A percentile compares a stretch with the other conserved stretches of the same genome.
Evolutionary conservation across 2,113 vertebrate genomes (phyloP).

Genomic region (Pogona vitticeps): DNA sequence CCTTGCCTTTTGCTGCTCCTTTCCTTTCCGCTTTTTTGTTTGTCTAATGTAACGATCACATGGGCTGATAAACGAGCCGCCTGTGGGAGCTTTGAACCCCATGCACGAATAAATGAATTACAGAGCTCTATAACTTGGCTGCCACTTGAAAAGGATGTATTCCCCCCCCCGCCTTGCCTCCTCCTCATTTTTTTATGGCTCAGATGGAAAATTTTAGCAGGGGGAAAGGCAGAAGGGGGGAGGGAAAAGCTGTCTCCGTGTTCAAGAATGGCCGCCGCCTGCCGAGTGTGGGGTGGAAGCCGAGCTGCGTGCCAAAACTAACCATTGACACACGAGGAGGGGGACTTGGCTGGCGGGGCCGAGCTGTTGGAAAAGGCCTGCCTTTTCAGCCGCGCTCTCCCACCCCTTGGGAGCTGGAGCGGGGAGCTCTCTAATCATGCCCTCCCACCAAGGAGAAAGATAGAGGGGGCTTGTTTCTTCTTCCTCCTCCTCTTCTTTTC

Average conservation of each 20-base stretch:
- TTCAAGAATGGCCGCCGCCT: neutral
- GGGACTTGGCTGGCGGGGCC: neutral
- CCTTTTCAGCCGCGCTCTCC: rapidly evolving
- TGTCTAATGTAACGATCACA: rapidly evolving
- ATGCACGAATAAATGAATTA: neutral
- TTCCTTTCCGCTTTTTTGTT: neutral
- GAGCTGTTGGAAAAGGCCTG: rapidly evolving
- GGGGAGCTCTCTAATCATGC: neutral
- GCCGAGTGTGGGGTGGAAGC: slow-evolving; percentile 21
- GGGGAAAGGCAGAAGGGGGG: neutral
- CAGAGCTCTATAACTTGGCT: neutral
- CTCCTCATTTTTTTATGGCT: neutral
- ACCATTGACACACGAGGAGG: slow-evolving; percentile 22
- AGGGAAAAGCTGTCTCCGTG: neutral
- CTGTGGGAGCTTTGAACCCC: neutral
- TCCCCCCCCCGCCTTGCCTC: rapidly evolving
- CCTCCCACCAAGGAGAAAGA: neutral
- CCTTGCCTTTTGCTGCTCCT: rapidly evolving
- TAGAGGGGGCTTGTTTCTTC: slow-evolving; percentile 4
- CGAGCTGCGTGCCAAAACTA: slow-evolving; percentile 4
- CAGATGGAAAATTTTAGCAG: neutral
- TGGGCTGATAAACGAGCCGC: too few relatives aligned
- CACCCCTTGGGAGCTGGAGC: neutral
- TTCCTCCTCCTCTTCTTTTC: neutral
- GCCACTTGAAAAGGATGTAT: neutral